phyloP scores from a whole-genome alignment of 2,113 vertebrate species.

The Cichladusa arquata region DNA sequence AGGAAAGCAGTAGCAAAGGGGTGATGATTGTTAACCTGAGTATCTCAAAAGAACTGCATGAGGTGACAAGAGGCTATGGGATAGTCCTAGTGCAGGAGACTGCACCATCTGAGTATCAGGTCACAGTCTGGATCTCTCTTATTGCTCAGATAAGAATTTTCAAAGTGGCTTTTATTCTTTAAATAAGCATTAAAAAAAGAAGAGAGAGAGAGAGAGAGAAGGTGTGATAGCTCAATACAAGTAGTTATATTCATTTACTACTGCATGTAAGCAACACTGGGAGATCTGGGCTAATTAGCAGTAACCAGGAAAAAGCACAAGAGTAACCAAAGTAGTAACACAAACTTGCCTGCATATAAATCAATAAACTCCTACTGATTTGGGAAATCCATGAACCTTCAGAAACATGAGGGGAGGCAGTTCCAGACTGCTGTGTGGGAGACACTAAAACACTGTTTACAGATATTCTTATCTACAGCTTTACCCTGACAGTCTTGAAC shows the following conservation, averaged over 20 bases:
- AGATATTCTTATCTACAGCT: constrained; percentile 19
- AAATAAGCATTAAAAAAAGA: not conserved
- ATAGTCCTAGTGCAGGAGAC: not conserved
- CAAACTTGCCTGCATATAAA: not conserved
- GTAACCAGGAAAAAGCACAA: not conserved
- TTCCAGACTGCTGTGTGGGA: constrained; percentile 58
- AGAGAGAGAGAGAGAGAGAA: not conserved
- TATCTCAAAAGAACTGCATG: not conserved
- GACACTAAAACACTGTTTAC: constrained; percentile 32
- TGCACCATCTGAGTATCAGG: not conserved
- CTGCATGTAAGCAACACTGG: not conserved
- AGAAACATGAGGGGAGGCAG: not conserved
- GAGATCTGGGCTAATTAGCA: constrained; percentile 27
- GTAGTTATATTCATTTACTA: not conserved
- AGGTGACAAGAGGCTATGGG: not conserved
- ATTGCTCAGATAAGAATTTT: not conserved
- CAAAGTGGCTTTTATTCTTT: not conserved
- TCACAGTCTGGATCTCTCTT: not conserved
- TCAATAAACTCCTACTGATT: constrained; percentile 45
- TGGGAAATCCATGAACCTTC: constrained; percentile 33
- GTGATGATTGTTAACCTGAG: not conserved
- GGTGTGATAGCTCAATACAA: not conserved
- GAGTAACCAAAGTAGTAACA: constrained; percentile 20
- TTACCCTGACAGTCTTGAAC: not conserved
- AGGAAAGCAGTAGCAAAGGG: not conserved